Base-by-base conservation (phyloP, 2,797 vertebrate genomes). In the Ciconia nigra region DNA sequence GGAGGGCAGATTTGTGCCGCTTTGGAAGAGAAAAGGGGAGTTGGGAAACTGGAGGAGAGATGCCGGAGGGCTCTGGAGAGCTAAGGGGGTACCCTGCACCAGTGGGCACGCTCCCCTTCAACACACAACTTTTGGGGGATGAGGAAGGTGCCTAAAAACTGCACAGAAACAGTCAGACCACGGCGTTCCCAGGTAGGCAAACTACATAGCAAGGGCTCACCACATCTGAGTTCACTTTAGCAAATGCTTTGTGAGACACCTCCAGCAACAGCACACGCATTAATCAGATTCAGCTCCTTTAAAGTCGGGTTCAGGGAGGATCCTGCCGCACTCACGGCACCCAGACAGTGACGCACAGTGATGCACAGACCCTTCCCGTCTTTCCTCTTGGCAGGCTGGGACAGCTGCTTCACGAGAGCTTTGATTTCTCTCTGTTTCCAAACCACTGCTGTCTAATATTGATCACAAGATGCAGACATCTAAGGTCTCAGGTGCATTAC, bases 171-270 rank as follows among this genome's bases (percentile, higher is more conserved):
- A 54, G 8, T 4, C 13, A 42, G 55, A 3, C 13, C 62, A 2
- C 0, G 1, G 44, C 0, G 0, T 2, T 46, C 29, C 59, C 81
- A 15, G 66, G 47, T 11, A 8, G 1, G 54, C 44, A 57, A 35
- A 41, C 5, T 1, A 0, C 35, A 9, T 3, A 33, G 39, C 42
- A 7, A 33, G 54, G 33, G 35, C 78, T 82, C 35, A 10, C 41
- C 13, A 0, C 3, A 0, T 4, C 14, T 2, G 17, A 15, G 16
- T 5, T 35, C 35, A 1, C 7, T 0, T 31, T 5, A 1, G 25
- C 63, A 24, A 15, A 10, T 0, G 26, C 47, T 44, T 14, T 20
- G 39, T 10, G 58, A 26, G 59, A 15, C 4, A 0, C 57, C 8
- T 4, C 33, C 74, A 33, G 65, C 5, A 3, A 5, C 67, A 46